Base-by-base conservation (phyloP, 2,113 vertebrate genomes). In the Plotosus lineatus region DNA sequence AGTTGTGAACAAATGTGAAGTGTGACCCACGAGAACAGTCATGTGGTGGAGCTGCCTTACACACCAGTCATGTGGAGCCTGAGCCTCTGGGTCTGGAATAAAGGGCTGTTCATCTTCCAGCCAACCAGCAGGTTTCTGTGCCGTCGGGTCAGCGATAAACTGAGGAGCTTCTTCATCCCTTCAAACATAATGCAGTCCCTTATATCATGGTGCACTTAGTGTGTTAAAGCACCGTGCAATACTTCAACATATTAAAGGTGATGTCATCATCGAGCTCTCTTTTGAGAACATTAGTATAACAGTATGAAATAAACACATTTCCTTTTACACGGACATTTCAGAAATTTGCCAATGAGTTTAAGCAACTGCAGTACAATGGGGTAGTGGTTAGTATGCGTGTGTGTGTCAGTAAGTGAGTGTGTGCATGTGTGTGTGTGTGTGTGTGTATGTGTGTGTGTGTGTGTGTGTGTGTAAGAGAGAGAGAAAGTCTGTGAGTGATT, bases 141-240 rank as follows among this genome's bases (percentile, higher is more conserved):
- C 94, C 0, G 91, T 90, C 53, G 94, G 94, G 89, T 96, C 95
- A 0, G 92, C 85, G 0, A 95, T 94, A 86, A 95, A 92, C 78
- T 90, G 91, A 78, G 94, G 95, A 60, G 95, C 95, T 86, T 95
- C 94, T 83, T 96, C 95, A 88, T 96, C 95, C 95, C 95, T 96
- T 78, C 28, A 78, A 8, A 48, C 28, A 68, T 23, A 68, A 51
- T 21, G 7, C 1, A 51, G 44, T 6, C 6, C 26, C 28, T 71
- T 10, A 31, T 17, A 42, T 12, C 7, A 17, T 42, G n/a, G 10
- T n/a, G 5, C 65, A 26, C 38, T 68, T 44, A 68, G 11, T 15
- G 4, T 68, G 21, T 23, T 68, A 44, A 42, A 44, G 60, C 31
- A 46, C 44, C 11, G 44, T 46, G n/a, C n/a, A n/a, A n/a, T n/a